phyloP scores from a whole-genome alignment of 1,140 invertebrate genomes.

The Nasonia vitripennis region DNA sequence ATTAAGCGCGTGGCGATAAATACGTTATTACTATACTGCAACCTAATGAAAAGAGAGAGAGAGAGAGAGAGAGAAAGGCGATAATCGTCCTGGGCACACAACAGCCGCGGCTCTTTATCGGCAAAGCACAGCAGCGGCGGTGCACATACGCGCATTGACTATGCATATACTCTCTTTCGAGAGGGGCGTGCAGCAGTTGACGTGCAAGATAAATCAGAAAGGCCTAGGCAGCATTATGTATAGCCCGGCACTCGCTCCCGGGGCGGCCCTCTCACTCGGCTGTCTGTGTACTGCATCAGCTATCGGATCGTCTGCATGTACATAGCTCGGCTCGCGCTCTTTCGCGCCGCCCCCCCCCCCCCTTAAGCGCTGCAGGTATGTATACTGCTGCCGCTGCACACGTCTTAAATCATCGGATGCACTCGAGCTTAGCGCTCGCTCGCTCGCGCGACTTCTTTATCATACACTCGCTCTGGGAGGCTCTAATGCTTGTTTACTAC shows the following conservation, averaged over 20 bases:
- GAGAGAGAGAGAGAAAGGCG: too few relatives aligned
- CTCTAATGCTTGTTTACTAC: conserved; percentile 48
- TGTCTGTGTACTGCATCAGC: neutral
- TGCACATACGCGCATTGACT: conserved; percentile 10
- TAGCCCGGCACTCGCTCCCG: too few relatives aligned
- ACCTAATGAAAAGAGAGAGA: too few relatives aligned
- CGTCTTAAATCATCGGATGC: conserved; percentile 39
- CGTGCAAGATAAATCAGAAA: conserved; percentile 30
- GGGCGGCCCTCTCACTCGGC: neutral
- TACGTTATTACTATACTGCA: too few relatives aligned
- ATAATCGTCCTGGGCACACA: neutral
- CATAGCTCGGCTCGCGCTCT: neutral
- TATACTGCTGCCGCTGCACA: neutral
- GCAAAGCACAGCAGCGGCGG: too few relatives aligned
- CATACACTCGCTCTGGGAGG: neutral
- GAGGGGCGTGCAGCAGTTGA: neutral
- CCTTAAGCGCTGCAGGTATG: neutral
- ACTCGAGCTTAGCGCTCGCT: neutral
- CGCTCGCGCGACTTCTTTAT: conserved; percentile 10
- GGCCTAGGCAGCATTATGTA: conserved; percentile 22
- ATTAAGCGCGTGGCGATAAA: neutral
- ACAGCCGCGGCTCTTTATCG: neutral
- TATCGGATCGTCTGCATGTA: neutral
- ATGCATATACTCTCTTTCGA: conserved; percentile 1
- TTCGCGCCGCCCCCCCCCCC: too few relatives aligned